Evolutionary conservation across 64 coral and sea anemone species (phyloP).

Genomic region (Actinia tenebrosa): DNA sequence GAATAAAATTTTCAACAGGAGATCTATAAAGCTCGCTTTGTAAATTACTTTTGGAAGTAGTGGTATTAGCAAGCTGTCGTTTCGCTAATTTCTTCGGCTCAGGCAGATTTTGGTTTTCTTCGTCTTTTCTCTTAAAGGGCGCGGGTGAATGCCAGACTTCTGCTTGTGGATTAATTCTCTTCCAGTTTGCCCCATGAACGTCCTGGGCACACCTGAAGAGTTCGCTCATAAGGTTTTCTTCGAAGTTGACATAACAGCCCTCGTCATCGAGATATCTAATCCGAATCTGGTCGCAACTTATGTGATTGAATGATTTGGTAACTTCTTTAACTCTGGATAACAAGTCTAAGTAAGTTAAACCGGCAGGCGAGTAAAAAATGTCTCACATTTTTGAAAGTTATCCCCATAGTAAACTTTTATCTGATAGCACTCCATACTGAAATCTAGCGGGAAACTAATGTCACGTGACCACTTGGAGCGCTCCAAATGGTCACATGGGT

Average conservation of each 20-base stretch:
- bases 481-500: too few species aligned
- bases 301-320: not conserved
- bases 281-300: not conserved
- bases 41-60: too few species aligned
- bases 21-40: not conserved
- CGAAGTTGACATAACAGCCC: constrained; percentile 23
- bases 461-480: too few species aligned
- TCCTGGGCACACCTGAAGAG: constrained; percentile 10
- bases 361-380: not conserved
- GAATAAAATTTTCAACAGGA: constrained; percentile 44
- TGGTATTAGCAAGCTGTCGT: not conserved
- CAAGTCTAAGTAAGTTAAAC: not conserved
- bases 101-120: too few species aligned
- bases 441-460: too few species aligned
- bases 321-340: not conserved
- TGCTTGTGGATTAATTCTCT: too few species aligned
- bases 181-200: not conserved
- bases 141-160: too few species aligned
- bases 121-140: too few species aligned
- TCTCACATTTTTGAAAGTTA: not conserved
- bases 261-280: constrained; percentile 12
- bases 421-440: not conserved
- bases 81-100: too few species aligned
- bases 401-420: not conserved
- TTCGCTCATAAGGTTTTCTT: not conserved